Evolutionary conservation across 2,888 invertebrate genomes (phyloP), one percentile per base, ranked within the genome.

Genomic region (Nebria salina): DNA sequence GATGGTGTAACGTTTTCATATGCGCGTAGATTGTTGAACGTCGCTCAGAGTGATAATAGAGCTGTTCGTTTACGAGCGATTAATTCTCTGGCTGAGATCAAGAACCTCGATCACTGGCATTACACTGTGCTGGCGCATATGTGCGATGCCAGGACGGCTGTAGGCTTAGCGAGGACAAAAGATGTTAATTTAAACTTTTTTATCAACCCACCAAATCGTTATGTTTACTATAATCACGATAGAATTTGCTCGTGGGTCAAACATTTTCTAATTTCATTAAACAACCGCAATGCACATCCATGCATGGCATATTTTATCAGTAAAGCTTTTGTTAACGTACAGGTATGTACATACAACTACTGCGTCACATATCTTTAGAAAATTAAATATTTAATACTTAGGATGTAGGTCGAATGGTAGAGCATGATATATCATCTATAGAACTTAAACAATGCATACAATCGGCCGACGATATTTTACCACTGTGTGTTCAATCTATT

Each of bases 171-270:
- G 0, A 91, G 96, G 84, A 93, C 93, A 1, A 88, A 90, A 65
- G 92, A 92, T 66, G 93, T 92, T 2, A 95, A 96, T 88, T 88
- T 91, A 13, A 91, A 94, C 77, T 94, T 95, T 87, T 96, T 97
- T 86, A 88, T 94, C 65, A 93, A 94, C 8, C 94, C 95, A 4
- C 93, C 94, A 15, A 79, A 86, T 15, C 83, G 85, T 74, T 87
- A 86, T 83, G 84, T 86, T 15, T 70, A 75, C 26, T 87, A 87
- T 82, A 86, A 86, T 81, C 85, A 88, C 66, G 85, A 87, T 80
- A 86, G 87, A 84, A 83, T 90, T 66, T 85, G 89, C 54, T 86
- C 88, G 78, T 86, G 86, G 15, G 86, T 91, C 84, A 88, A 89
- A 82, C 87, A 88, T 68, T 86, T 91, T 79, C 85, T 92, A 72